A percentile compares a stretch with the other conserved stretches of the same genome.
Conservation (phyloP, 2,888 invertebrate species). For the Smittia aterrima region DNA sequence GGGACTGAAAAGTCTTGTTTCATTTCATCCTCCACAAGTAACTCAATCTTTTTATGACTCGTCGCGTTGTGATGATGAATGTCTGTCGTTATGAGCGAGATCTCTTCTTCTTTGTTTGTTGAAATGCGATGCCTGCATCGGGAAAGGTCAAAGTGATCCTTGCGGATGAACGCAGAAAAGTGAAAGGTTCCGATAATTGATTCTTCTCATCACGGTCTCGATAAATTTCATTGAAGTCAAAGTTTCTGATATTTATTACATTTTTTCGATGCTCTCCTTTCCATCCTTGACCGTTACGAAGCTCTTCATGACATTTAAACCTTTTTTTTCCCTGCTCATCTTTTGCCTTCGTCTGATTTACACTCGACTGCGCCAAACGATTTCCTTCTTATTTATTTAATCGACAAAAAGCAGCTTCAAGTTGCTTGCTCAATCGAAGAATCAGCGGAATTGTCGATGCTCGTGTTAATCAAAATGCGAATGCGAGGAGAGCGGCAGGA, state of each 20-base stretch:
- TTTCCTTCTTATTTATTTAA: not conserved
- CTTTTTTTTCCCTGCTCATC: no score
- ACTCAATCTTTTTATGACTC: no score
- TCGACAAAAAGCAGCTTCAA: not conserved
- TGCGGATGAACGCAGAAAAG: no score
- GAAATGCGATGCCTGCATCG: no score
- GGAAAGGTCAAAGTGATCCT: no score
- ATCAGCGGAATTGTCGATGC: not conserved
- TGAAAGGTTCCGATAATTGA: not conserved
- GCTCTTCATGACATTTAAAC: not conserved
- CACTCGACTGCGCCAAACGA: not conserved
- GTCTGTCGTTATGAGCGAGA: no score
- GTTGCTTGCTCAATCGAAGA: not conserved
- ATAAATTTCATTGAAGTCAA: not conserved
- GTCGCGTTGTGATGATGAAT: no score
- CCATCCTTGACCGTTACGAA: not conserved
- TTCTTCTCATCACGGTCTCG: not conserved
- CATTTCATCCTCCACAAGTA: no score
- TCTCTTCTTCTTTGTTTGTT: no score
- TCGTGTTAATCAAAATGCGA: not conserved
- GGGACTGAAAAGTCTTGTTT: no score
- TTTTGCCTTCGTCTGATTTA: not conserved
- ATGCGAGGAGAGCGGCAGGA: not conserved
- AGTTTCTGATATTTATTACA: not conserved
- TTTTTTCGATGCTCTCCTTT: not conserved